Evolutionary conservation across 2,888 invertebrate species (phyloP), one percentile per base, ranked within the genome.

Genomic region (Bugula neritina): DNA sequence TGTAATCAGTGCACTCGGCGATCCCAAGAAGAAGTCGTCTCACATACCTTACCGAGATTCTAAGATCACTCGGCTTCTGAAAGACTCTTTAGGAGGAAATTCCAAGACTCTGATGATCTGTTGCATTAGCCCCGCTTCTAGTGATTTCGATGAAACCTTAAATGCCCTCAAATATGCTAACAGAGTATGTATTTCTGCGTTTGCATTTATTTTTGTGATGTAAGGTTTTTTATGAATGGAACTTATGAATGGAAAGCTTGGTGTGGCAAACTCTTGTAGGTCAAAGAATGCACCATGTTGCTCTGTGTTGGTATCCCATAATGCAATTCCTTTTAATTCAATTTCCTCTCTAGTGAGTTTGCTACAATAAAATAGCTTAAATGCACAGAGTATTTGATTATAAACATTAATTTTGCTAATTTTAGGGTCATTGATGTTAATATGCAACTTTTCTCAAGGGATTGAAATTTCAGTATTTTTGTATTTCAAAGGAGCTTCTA

Each of bases 31-130:
- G 77, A 81, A 81, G 74, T 74, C 77, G n/a, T 74, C 77, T 17
- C 83, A 84, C 75, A 82, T 84, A 74, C 84, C 84, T 2, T 84
- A 84, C 76, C 76, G 84, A 74, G 83, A 84, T 72, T 82, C 83
- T 17, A 84, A 84, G 75, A 84, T 84, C 69, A 84, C 84, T 13
- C 74, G 84, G 54, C 74, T 84, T 1, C 75, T 84, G 2, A 84
- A 84, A 81, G 84, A 84, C 77, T 84, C 84, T 0, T 75, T 84
- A 0, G 84, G 84, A 54, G 84, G 84, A 3, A 84, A 84, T 77
- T 82, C 84, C 3, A 79, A 82, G 73, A 84, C 84, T 0, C 73
- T 84, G 71, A 84, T 84, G 84, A 81, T 84, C 35, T 84, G 84
- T 72, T 84, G 84, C 76, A 78, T 84, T 55, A 84, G 83, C 76